Evolutionary conservation across 2,888 invertebrate species (phyloP).

Genomic region (Ophion obscuratus): DNA sequence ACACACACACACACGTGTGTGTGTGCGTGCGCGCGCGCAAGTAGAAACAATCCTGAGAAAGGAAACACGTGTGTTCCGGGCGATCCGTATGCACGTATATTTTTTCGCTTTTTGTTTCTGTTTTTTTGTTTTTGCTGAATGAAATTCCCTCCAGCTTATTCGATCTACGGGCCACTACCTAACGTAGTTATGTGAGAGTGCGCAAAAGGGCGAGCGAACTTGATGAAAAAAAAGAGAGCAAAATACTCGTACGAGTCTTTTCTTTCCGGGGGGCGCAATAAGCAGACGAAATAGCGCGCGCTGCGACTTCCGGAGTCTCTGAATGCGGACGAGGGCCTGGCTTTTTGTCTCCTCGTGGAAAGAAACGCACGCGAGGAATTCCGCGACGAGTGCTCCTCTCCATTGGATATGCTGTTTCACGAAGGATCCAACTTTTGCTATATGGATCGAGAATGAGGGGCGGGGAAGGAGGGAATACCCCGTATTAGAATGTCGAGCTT

Average conservation of each 20-base stretch:
- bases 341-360: constrained; percentile 53
- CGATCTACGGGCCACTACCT: neutral
- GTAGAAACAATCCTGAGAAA: constrained; percentile 46
- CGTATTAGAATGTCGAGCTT: neutral
- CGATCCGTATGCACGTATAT: neutral
- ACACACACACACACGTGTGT: neutral
- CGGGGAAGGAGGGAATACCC: too few species aligned
- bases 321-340: constrained; percentile 66
- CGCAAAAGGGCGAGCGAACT: neutral
- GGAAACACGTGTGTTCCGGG: constrained; percentile 48
- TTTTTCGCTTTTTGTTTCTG: neutral
- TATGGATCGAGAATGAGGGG: constrained; percentile 8
- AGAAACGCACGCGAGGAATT: constrained; percentile 52
- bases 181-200: neutral
- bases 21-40: neutral
- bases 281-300: constrained; percentile 46
- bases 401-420: constrained; percentile 14
- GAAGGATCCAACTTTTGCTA: constrained; percentile 37
- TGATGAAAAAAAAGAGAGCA: constrained; percentile 35
- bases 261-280: neutral
- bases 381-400: constrained; percentile 52
- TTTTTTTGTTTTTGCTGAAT: neutral
- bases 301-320: constrained; percentile 64
- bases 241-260: constrained; percentile 41
- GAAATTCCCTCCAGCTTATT: neutral